These are phyloP conservation scores for Sturnus vulgaris DNA, from an alignment of 2,113 vertebrate genomes.

Conservation along the genomic window DNA sequence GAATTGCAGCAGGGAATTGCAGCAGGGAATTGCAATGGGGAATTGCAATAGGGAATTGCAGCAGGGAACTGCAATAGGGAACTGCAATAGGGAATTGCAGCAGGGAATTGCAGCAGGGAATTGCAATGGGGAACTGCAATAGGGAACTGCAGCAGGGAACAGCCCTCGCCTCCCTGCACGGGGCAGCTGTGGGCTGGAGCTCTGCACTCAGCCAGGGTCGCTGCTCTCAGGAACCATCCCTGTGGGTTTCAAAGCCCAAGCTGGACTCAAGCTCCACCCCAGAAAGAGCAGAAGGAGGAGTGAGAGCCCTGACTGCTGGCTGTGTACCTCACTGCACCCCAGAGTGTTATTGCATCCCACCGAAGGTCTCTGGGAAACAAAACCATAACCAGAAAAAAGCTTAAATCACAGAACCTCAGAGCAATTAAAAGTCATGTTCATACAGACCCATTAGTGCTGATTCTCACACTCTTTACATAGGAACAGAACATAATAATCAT, in stretches of 20 bases:
- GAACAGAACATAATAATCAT: conserved; percentile 16
- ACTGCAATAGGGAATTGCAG: too few species aligned
- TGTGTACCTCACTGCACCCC: neutral
- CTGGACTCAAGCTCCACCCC: neutral
- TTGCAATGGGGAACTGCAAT: too few species aligned
- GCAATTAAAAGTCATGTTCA: conserved; percentile 27
- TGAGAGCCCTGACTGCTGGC: neutral
- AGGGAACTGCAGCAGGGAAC: neutral
- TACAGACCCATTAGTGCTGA: conserved; percentile 28
- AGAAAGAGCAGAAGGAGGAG: neutral
- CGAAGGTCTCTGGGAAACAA: neutral
- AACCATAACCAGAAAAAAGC: neutral
- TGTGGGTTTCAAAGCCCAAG: neutral
- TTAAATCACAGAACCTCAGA: neutral
- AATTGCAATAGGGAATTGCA: too few species aligned
- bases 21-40: too few species aligned
- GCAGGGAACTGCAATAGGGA: too few species aligned
- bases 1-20: too few species aligned
- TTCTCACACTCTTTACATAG: conserved; percentile 42
- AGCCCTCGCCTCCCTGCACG: neutral
- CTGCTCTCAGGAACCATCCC: neutral
- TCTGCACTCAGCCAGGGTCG: neutral
- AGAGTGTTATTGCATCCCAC: neutral
- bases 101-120: too few species aligned
- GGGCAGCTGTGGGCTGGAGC: neutral